Evolutionary conservation across 2,113 vertebrate genomes (phyloP).

Genomic region (Dipodomys merriami): DNA sequence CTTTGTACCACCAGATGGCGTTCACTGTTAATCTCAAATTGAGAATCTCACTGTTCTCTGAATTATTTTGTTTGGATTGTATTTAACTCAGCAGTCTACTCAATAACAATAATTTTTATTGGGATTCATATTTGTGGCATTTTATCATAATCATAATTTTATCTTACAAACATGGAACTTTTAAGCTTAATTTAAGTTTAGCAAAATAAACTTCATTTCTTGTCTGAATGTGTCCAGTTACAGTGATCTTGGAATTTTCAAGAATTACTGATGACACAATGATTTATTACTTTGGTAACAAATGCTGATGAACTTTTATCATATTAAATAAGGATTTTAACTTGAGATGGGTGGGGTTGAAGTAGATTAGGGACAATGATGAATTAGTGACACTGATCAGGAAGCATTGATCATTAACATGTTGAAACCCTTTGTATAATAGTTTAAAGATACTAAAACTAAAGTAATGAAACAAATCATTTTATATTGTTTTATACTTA

Average conservation of each 20-base stretch:
- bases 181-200: not conserved
- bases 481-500: no score
- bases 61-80: conserved; percentile 36
- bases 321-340: not conserved
- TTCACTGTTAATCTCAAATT: conserved; percentile 60
- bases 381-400: no score
- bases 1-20: conserved; percentile 76
- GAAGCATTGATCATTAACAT: no score
- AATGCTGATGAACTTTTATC: not conserved
- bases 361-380: no score
- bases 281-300: conserved; percentile 4
- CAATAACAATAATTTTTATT: not conserved
- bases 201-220: not conserved
- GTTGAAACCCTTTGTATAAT: no score
- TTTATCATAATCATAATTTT: not conserved
- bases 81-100: not conserved
- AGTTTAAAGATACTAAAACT: no score
- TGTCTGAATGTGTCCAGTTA: not conserved
- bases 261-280: not conserved
- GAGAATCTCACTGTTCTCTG: not conserved
- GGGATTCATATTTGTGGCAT: not conserved
- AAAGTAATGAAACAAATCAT: no score
- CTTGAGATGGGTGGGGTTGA: no score
- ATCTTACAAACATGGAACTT: not conserved
- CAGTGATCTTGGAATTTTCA: conserved; percentile 4